A percentile compares a stretch with the other conserved stretches of the same genome.
phyloP scores from a whole-genome alignment of 2,797 vertebrate genomes.

The Pipistrellus pipistrellus region DNA sequence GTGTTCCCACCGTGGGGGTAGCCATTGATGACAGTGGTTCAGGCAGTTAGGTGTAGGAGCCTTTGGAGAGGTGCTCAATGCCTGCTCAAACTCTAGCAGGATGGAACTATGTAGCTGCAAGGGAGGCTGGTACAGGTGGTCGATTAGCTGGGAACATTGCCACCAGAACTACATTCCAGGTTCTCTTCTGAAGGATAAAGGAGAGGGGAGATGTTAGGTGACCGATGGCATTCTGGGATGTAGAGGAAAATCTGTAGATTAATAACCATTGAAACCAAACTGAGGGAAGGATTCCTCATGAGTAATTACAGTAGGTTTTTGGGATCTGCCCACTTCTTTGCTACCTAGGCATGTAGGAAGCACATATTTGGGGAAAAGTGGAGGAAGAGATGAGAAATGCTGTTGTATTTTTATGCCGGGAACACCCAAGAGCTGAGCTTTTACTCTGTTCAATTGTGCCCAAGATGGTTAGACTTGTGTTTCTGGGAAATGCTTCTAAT shows the following conservation, averaged over 20 bases:
- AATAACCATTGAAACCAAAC: neutral
- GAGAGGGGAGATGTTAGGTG: neutral
- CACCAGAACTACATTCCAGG: neutral
- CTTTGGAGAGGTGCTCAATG: conserved; percentile 1
- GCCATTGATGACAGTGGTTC: neutral
- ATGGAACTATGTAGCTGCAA: conserved; percentile 7
- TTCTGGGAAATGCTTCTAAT: conserved; percentile 12
- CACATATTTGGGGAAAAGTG: neutral
- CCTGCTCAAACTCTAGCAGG: neutral
- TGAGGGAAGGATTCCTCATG: neutral
- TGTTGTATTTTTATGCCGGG: conserved; percentile 6
- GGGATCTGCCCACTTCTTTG: neutral
- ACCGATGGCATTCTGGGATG: neutral
- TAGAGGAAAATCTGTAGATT: neutral
- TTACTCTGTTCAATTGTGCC: neutral
- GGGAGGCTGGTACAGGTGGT: neutral
- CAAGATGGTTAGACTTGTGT: neutral
- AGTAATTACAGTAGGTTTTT: neutral
- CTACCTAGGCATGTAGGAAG: neutral
- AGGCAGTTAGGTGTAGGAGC: neutral
- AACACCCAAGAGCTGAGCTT: neutral
- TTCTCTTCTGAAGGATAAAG: neutral
- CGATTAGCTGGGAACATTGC: neutral
- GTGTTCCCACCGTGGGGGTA: neutral
- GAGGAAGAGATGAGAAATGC: neutral